Percentiles rank a stretch among this genome's conserved stretches.
phyloP scores from a whole-genome alignment of 2,888 invertebrate species.

The Alviniconcha strummeri region DNA sequence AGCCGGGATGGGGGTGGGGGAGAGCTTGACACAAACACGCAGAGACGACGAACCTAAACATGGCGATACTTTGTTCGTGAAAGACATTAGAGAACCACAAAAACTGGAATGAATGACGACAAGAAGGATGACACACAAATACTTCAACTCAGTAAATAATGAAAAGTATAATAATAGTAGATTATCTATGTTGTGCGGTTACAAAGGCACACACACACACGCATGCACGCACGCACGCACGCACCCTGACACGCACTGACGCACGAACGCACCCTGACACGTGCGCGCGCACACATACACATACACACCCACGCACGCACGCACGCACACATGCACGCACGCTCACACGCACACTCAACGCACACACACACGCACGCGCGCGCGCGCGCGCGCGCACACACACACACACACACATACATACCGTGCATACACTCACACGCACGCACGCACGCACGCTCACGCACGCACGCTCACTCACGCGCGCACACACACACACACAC shows the following conservation, averaged over 20 bases:
- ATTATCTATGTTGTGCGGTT: too few species aligned
- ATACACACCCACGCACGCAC: background rate
- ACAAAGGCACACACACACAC: slow-evolving; percentile 2
- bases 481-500: background rate
- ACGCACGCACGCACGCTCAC: background rate
- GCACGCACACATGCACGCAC: background rate
- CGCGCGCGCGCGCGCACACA: background rate
- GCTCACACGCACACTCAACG: background rate
- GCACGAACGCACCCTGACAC: background rate
- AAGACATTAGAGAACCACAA: background rate
- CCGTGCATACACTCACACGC: background rate
- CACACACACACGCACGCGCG: background rate
- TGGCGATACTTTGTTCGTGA: too few species aligned
- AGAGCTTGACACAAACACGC: too few species aligned
- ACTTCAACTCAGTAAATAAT: too few species aligned
- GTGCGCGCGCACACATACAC: background rate
- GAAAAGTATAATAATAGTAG: too few species aligned
- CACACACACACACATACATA: background rate
- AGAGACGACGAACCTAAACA: too few species aligned
- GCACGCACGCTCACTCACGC: background rate
- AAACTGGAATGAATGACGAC: background rate
- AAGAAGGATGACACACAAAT: background rate
- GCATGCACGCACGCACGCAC: background rate
- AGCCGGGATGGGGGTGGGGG: too few species aligned
- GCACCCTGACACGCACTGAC: background rate